Conservation (phyloP, 2,888 invertebrate genomes). For the Hetaerina titia region DNA sequence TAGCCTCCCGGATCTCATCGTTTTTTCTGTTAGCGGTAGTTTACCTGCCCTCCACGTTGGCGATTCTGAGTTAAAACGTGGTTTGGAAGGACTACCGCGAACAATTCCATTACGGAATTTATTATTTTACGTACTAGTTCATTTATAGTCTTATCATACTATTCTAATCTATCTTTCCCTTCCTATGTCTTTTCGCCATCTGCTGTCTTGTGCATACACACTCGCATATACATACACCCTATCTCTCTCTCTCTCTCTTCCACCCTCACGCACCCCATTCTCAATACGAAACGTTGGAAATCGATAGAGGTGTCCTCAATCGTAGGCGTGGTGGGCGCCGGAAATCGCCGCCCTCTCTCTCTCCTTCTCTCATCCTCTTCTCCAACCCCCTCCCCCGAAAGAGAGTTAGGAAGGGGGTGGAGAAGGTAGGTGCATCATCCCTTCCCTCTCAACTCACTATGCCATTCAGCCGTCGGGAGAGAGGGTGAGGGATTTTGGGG, state of each 20-base stretch:
- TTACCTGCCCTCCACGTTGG: too few relatives aligned
- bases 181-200: not conserved
- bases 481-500: not conserved
- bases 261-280: not conserved
- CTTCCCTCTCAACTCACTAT: not conserved
- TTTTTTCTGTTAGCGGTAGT: too few relatives aligned
- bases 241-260: not conserved
- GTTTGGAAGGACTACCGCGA: too few relatives aligned
- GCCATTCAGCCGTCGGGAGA: slow-evolving; percentile 9
- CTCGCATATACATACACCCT: not conserved
- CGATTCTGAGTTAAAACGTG: too few relatives aligned
- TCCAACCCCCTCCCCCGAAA: not conserved
- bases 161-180: not conserved
- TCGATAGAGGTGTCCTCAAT: slow-evolving; percentile 64
- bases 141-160: not conserved
- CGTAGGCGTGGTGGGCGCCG: slow-evolving; percentile 55
- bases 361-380: not conserved
- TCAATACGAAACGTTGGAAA: not conserved
- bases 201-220: not conserved
- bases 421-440: slow-evolving; percentile 22
- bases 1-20: too few relatives aligned
- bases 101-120: too few relatives aligned
- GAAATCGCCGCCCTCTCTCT: slow-evolving; percentile 37
- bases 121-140: not conserved
- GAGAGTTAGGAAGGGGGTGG: not conserved